Conservation (phyloP, 1,140 invertebrate genomes). For the Drosophila bocqueti region DNA sequence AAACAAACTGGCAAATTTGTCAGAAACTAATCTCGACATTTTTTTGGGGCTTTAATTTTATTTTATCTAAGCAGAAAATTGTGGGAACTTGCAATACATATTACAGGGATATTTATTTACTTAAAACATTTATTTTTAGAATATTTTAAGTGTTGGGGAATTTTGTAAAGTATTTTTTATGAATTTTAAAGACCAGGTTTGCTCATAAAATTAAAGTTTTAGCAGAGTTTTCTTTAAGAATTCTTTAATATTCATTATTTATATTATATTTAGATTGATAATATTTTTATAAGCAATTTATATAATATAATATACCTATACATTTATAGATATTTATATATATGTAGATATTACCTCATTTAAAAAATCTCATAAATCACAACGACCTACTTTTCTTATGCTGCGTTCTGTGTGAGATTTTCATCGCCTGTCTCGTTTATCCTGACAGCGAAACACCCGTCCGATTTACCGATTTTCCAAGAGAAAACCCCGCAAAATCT, state of each 20-base stretch:
- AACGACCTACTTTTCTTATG: conserved; percentile 8
- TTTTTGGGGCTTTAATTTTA: neutral
- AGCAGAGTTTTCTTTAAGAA: neutral
- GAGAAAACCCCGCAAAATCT: conserved; percentile 17
- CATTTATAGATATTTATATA: too few relatives aligned
- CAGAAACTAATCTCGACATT: neutral
- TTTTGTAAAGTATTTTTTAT: neutral
- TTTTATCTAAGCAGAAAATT: neutral
- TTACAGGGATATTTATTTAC: neutral
- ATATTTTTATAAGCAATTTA: neutral
- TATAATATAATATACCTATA: neutral
- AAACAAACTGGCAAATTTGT: conserved; percentile 19
- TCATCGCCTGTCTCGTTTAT: conserved; percentile 49
- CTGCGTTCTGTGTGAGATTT: conserved; percentile 27
- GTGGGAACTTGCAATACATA: neutral
- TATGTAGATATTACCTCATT: neutral
- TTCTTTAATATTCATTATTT: neutral
- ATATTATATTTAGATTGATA: neutral
- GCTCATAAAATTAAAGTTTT: neutral
- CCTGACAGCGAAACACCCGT: conserved; percentile 28
- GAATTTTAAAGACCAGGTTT: neutral
- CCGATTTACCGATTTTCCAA: conserved; percentile 30
- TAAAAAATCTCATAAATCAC: conserved; percentile 18
- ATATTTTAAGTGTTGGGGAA: too few relatives aligned
- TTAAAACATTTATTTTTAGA: neutral